Base-by-base conservation (phyloP, 2,888 invertebrate genomes). In the Heliconius cydno region DNA sequence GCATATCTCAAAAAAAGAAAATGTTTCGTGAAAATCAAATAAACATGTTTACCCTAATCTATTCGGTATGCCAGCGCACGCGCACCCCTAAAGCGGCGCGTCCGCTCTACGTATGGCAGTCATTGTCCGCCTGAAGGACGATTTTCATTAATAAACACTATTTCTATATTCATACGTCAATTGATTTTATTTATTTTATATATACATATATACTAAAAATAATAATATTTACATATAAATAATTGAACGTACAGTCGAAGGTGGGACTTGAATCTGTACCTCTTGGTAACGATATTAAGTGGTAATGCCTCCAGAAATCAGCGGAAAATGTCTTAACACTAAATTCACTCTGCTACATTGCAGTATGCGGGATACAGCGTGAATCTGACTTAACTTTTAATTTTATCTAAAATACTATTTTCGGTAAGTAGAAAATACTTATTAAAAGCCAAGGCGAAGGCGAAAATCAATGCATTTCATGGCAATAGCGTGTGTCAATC, bases 51-150 rank as follows among this genome's bases (percentile, higher is more conserved):
- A 88, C 89, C 83, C 70, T 80, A 85, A 28, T 79, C 63, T 75
- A 79, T 86, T 90, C 85, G 85, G 86, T 89, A 92, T 91, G 90
- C 87, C 80, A 78, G 84, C 83, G 82, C 89, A 88, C 90, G 88
- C 86, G 85, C 84, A 87, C 90, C 87, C 87, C 92, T 90, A 90
- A 92, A 91, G 84, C 87, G 90, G 86, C 86, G 88, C 92, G 90
- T 94, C 94, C 94, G 94, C 91, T 93, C 93, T 90, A 86, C 85
- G 85, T 91, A 90, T 86, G 93, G 92, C 82, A 82, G 84, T 86
- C 88, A 87, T 85, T 89, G 87, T 86, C 84, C 82, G 83, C 74
- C 86, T 87, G 89, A 90, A 90, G 86, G 86, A 83, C 86, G 84
- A 82, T 84, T 85, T 85, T 86, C 85, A 85, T 84, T 85, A 83